Base-by-base conservation (phyloP, 2,888 invertebrate genomes). In the Cerceris ruficornis region DNA sequence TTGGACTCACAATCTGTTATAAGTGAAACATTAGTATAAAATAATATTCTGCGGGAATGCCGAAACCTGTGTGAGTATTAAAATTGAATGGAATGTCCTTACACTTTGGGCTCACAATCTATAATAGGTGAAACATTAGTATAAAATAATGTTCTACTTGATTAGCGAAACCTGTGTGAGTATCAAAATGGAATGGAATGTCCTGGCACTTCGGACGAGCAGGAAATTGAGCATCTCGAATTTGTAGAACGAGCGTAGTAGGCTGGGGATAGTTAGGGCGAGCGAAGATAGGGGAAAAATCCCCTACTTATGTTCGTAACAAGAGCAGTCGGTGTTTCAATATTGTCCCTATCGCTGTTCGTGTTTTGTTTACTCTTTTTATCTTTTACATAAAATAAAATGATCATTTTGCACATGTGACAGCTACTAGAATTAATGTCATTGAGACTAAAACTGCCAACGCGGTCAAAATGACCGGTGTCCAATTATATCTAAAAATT, bases 271-370 rank as follows among this genome's bases (percentile, higher is more conserved):
- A 54, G 70, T 70, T 76, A 70, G 77, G 77, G 77, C 69, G 66
- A 67, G 65, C 77, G 52, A n/a, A 77, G 66, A 64, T 59, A 68
- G 39, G 72, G 77, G 78, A 67, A 65, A 71, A 68, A 77, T 77
- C 77, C 78, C 78, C 78, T 49, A 54, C 67, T 71, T 78, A 71
- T 67, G 41, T 9, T 55, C 77, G 77, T 72, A 72, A 72, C 77
- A 67, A 77, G 75, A 66, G 66, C 77, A 72, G 71, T 78, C 77
- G 71, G 42, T 72, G 59, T 54, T 77, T 78, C 78, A 77, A 77
- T 77, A 78, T 76, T 72, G 78, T 77, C 72, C 77, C 77, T 77
- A 78, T 78, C 77, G 60, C 68, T 14, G 72, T 77, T 77, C 72
- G 77, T 66, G 70, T 78, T 77, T 61, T 60, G 71, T 62, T 71